These are phyloP conservation scores for Lineus longissimus DNA, from an alignment of 1,140 invertebrate species.

Conservation along the genomic window DNA sequence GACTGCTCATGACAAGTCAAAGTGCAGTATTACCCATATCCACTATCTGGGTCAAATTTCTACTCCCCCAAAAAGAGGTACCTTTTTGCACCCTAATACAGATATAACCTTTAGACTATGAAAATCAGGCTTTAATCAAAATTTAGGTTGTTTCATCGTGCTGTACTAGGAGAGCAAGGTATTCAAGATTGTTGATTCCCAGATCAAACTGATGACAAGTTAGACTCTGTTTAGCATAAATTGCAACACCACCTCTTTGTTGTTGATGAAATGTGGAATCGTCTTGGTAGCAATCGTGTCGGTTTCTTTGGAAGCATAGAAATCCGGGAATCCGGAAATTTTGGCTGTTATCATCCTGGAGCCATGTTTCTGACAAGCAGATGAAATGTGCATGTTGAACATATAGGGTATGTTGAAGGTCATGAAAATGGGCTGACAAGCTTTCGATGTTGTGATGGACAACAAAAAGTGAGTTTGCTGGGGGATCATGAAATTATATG, in stretches of 20 bases:
- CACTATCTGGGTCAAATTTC: too few species aligned
- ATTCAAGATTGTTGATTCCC: not conserved
- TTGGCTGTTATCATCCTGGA: not conserved
- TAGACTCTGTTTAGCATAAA: not conserved
- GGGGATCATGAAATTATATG: too few species aligned
- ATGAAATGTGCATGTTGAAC: not conserved
- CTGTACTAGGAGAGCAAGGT: not conserved
- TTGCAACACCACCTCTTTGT: not conserved
- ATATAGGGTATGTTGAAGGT: too few species aligned
- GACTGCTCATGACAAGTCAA: too few species aligned
- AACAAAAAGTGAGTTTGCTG: too few species aligned
- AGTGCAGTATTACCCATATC: too few species aligned
- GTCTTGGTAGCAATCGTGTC: not conserved
- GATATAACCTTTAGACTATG: too few species aligned
- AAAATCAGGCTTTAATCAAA: too few species aligned
- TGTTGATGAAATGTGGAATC: not conserved
- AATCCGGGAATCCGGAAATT: conserved; percentile 4
- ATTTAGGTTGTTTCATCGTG: not conserved
- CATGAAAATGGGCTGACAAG: too few species aligned
- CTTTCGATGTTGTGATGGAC: too few species aligned
- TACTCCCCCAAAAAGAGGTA: too few species aligned
- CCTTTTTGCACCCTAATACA: too few species aligned
- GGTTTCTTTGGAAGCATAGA: not conserved
- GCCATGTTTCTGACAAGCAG: conserved; percentile 10
- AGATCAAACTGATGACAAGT: not conserved